Evolutionary conservation across 2,888 invertebrate genomes (phyloP), one percentile per base, ranked within the genome.

Genomic region (Cryptus viduatorius): DNA sequence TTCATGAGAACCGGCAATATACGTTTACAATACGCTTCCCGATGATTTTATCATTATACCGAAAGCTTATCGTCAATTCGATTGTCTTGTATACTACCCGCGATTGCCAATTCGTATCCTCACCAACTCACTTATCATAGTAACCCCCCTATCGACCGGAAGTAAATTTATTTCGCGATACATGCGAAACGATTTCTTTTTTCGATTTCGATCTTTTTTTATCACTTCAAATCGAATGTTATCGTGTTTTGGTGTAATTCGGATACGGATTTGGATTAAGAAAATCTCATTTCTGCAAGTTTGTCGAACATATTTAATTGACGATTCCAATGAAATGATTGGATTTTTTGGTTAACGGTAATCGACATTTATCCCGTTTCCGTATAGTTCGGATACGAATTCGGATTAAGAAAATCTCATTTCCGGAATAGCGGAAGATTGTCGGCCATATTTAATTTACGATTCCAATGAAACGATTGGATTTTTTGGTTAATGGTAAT

Each of bases 31-130:
- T 75, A 75, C 29, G 75, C 29, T 50, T 50, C 42, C 64, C 56
- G 71, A 82, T 71, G 81, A 82, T 77, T 77, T 71, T 82, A 31
- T 71, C 53, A 65, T 72, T 53, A 82, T 46, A 46, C 10, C 29
- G 56, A 71, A 4, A 16, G 19, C 53, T 71, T 12, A 12, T 67
- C n/a, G 31, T 56, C 31, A 12, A 53, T 56, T 56, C 29, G 31
- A 31, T 61, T 61, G 14, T 31, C 29, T 31, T 14, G 61, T 61
- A 29, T 31, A 61, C 61, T 2, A 19, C 7, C 5, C 1, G 7
- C 37, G 37, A 61, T 31, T 31, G 31, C 61, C 61, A 61, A 61
- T 29, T 61, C 29, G 14, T 31, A 14, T n/a, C 61, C 5, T 1
- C 37, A 37, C 37, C 31, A n/a, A 14, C 1, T 29, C 14, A 61